Conservation (phyloP, 2,113 vertebrate species). For the Colistium nudipinnis region DNA sequence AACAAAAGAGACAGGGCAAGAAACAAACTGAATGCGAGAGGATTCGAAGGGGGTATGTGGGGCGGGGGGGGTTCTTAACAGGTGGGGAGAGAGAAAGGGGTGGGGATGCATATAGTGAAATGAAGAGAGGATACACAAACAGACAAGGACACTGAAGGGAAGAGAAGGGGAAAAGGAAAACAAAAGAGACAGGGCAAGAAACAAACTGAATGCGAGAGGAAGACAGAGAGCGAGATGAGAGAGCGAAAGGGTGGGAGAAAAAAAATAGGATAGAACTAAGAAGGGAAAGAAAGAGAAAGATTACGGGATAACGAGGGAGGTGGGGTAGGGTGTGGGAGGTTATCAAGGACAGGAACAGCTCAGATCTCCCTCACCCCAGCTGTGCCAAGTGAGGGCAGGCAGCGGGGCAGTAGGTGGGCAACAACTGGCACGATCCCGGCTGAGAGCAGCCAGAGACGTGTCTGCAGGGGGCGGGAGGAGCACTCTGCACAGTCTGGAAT, state of each 20-base stretch:
- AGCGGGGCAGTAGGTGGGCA: conserved; percentile 58
- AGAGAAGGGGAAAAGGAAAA: neutral
- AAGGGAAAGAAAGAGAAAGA: conserved; percentile 22
- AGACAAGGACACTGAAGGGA: conserved; percentile 17
- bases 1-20: neutral
- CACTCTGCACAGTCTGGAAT: conserved; percentile 33
- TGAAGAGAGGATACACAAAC: conserved; percentile 39
- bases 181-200: conserved; percentile 2
- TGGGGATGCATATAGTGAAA: conserved; percentile 37
- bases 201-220: conserved; percentile 12
- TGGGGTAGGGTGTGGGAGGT: conserved; percentile 60
- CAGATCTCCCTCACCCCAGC: conserved; percentile 64
- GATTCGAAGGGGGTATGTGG: too few species aligned
- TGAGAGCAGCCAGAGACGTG: conserved; percentile 37
- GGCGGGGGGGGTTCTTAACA: conserved; percentile 62
- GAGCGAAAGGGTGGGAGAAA: conserved; percentile 28
- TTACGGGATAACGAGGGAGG: conserved; percentile 36
- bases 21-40: conserved; percentile 15
- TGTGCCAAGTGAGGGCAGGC: conserved; percentile 55
- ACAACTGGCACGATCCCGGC: conserved; percentile 46
- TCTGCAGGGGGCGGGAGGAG: conserved; percentile 25
- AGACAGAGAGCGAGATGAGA: conserved; percentile 27
- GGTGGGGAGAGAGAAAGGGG: conserved; percentile 46
- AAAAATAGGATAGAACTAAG: conserved; percentile 22
- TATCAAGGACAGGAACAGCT: conserved; percentile 56